These are phyloP conservation scores for Eilema depressum DNA, from an alignment of 2,888 invertebrate species.

Conservation along the genomic window DNA sequence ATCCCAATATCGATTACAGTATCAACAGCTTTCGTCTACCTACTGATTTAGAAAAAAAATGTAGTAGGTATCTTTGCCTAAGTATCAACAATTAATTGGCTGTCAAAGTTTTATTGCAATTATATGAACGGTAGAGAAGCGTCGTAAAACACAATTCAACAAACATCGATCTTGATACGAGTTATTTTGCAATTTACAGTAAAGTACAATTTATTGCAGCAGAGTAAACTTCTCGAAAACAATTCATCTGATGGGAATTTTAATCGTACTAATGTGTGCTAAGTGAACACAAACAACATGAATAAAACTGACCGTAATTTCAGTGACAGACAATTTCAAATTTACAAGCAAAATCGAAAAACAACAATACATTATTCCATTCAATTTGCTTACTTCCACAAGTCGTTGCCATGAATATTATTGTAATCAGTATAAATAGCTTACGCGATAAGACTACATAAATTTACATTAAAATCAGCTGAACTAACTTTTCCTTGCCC, in stretches of 20 bases:
- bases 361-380: conserved; percentile 23
- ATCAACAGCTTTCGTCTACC: no score
- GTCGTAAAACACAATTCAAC: no score
- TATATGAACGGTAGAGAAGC: no score
- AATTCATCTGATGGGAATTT: background rate
- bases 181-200: no score
- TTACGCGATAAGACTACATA: conserved; percentile 43
- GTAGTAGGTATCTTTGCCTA: no score
- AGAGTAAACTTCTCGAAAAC: background rate
- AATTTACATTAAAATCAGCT: conserved; percentile 43
- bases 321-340: background rate
- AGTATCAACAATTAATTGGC: no score
- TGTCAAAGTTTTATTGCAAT: no score
- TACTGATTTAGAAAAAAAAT: no score
- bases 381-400: conserved; percentile 26
- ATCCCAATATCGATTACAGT: background rate
- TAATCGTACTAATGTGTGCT: background rate
- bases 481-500: conserved; percentile 36
- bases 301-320: background rate
- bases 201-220: no score
- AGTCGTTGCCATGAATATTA: conserved; percentile 32
- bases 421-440: conserved; percentile 42
- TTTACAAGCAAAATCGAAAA: conserved; percentile 19
- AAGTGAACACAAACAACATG: background rate
- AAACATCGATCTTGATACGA: no score